Conservation (phyloP, 1,140 invertebrate species). For the Phocides pigmalion region DNA sequence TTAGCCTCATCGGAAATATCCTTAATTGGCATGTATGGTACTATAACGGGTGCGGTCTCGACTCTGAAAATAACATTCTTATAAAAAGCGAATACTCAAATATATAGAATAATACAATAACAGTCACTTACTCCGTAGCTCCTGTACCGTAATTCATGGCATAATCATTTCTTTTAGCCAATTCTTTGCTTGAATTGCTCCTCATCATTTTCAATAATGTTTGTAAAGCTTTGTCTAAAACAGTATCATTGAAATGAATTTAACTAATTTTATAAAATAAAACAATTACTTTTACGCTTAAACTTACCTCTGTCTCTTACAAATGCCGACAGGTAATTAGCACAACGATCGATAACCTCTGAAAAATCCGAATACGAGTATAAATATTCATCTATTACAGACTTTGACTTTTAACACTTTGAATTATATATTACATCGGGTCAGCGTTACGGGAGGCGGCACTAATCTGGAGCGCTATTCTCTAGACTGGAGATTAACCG, state of each 20-base stretch:
- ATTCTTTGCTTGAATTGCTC: constrained; percentile 44
- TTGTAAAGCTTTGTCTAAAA: constrained; percentile 51
- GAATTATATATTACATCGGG: too few relatives aligned
- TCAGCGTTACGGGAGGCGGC: too few relatives aligned
- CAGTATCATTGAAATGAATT: not conserved
- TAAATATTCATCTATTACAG: too few relatives aligned
- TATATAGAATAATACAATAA: too few relatives aligned
- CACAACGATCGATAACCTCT: constrained; percentile 59
- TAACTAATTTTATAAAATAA: not conserved
- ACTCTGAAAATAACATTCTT: constrained; percentile 40
- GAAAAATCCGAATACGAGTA: constrained; percentile 29
- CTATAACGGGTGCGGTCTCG: constrained; percentile 50
- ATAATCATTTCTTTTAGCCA: constrained; percentile 55
- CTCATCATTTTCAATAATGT: constrained; percentile 59
- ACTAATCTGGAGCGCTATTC: too few relatives aligned
- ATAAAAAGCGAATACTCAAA: not conserved
- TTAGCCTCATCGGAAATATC: constrained; percentile 63
- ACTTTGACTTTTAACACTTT: too few relatives aligned
- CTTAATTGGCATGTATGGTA: constrained; percentile 61
- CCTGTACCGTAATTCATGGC: constrained; percentile 52
- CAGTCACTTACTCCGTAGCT: constrained; percentile 55
- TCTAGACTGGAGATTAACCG: too few relatives aligned
- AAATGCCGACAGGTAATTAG: constrained; percentile 67
- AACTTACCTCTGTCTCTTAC: constrained; percentile 61
- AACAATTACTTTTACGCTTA: too few relatives aligned